phyloP scores from a whole-genome alignment of 2,113 vertebrate species.

The Eulacestoma nigropectus region DNA sequence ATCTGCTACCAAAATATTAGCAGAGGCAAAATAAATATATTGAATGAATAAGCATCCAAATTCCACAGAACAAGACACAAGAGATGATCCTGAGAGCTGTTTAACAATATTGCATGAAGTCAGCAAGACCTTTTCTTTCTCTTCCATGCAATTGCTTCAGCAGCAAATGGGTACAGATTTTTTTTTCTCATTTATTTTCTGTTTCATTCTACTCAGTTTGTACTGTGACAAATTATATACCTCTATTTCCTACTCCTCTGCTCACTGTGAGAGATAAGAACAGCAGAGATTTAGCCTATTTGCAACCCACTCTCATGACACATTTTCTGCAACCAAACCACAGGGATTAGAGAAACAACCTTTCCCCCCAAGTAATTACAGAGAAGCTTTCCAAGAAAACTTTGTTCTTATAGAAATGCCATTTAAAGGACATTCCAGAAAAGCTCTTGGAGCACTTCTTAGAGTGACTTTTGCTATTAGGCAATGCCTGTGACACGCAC shows the following conservation, averaged over 20 bases:
- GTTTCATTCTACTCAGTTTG: not conserved
- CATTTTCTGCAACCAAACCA: not conserved
- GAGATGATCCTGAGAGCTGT: not conserved
- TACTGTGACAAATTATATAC: not conserved
- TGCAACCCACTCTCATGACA: not conserved
- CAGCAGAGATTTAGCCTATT: not conserved
- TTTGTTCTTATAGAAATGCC: not conserved
- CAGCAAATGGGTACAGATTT: not conserved
- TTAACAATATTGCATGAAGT: not conserved
- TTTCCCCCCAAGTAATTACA: not conserved
- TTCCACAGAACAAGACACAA: not conserved
- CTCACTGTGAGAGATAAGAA: not conserved
- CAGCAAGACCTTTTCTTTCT: not conserved
- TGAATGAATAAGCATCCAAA: not conserved
- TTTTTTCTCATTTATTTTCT: not conserved
- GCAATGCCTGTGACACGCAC: not conserved
- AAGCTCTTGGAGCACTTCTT: not conserved
- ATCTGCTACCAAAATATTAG: not conserved
- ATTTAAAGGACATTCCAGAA: not conserved
- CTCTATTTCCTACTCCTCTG: not conserved
- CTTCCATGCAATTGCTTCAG: not conserved
- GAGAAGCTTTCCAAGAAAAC: not conserved
- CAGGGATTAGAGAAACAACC: not conserved
- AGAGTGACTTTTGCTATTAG: not conserved
- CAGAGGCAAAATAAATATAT: not conserved